Base-by-base conservation (phyloP, 2,113 vertebrate species). In the Phrynocephalus versicolor region DNA sequence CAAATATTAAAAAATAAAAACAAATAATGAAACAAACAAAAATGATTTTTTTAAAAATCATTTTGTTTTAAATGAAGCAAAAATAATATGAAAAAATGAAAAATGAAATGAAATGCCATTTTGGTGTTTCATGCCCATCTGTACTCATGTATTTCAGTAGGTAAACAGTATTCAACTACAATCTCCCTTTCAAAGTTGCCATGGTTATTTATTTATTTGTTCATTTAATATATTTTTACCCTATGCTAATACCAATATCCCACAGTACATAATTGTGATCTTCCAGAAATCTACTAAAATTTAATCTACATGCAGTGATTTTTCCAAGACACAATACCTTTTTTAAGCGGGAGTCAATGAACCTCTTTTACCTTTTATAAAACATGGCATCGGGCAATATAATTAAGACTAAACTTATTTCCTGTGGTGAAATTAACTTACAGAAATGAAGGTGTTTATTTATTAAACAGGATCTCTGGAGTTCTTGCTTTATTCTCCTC, bases 321-420 rank as follows among this genome's bases (percentile, higher is more conserved):
- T 95, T 85, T 92, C 84, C 86, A 93, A 90, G 74, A 91, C 86
- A 80, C 65, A 88, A 92, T 91, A 83, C 55, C 89, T 95, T 95
- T 95, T 95, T 96, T 96, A 96, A 95, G 91, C 93, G 93, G 91
- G 95, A 96, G 94, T 96, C 96, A 96, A 95, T 95, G 94, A 94
- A 91, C 82, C 57, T 92, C 93, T 76, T 95, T 95, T 96, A 94
- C 94, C 88, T 95, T 96, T 96, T 96, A 97, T 96, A 95, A 97
- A 96, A 96, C 95, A 96, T 96, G 95, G 95, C 96, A 96, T 94
- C 90, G 95, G 85, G 95, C 94, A 95, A 95, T 94, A 95, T 95
- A 97, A 97, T 97, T 97, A 97, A 96, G 96, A 95, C 92, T 96
- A 97, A 97, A 96, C 93, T 95, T 97, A 96, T 96, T 97, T 97